Conservation (phyloP, 2,113 vertebrate species). For the Centropristis striata region DNA sequence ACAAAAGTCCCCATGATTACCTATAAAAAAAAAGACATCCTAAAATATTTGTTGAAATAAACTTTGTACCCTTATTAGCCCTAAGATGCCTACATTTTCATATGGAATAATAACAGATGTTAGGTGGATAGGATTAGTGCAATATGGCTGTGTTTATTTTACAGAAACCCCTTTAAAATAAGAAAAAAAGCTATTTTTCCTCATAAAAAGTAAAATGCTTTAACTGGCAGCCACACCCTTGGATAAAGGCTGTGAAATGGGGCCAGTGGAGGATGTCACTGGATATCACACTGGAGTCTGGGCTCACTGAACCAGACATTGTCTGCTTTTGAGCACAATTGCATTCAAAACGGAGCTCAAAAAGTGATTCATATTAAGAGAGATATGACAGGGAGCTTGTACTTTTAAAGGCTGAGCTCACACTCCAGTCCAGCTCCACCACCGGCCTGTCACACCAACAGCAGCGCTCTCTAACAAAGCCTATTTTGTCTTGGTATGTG, state of each 20-base stretch:
- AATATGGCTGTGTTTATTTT: background rate
- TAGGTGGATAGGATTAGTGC: no score
- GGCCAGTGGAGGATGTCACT: slow-evolving; percentile 3
- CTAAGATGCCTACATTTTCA: background rate
- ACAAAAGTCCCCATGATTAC: background rate
- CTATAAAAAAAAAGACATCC: no score
- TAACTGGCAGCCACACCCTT: background rate
- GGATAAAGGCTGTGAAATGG: background rate
- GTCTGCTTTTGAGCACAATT: background rate
- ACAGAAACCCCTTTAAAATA: background rate
- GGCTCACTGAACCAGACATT: background rate
- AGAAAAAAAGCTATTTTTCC: no score
- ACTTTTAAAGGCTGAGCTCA: slow-evolving; percentile 16
- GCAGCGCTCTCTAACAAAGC: slow-evolving; percentile 37
- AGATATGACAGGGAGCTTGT: background rate
- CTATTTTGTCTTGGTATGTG: slow-evolving; percentile 19
- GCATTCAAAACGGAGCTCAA: background rate
- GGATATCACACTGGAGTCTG: background rate
- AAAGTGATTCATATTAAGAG: background rate
- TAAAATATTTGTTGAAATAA: background rate
- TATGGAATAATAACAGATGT: no score
- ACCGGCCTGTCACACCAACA: slow-evolving; percentile 28
- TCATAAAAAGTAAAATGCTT: background rate
- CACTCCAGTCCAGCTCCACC: background rate
- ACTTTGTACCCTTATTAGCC: background rate